Base-by-base conservation (phyloP, 2,797 vertebrate genomes). In the Amblyopsis hoosieri region DNA sequence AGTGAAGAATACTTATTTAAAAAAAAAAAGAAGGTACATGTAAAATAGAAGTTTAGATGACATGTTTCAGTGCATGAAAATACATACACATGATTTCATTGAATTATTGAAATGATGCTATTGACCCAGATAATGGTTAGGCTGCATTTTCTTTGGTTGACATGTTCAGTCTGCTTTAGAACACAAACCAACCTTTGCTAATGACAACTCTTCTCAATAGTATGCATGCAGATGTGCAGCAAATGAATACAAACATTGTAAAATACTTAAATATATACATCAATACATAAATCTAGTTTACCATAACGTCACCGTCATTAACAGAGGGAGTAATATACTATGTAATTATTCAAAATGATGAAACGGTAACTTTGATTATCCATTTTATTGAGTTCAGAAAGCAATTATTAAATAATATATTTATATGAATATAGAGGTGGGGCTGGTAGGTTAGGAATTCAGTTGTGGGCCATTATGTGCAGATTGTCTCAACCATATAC, bases 61-160 rank as follows among this genome's bases (percentile, higher is more conserved):
- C 23, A 29, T 29, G 23, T 29, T 29, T 29, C 23, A 29, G 23
- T 29, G 23, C 23, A 29, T 29, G 23, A 29, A 29, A 29, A 29
- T 29, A 29, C 23, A 29, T 29, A 29, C 23, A 29, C 23, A 4
- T 29, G 23, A 3, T 29, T 29, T 29, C 3, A 29, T 29, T 29
- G 23, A 29, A 4, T 29, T 29, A 29, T 29, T 29, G 23, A 29
- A 29, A 29, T 80, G 69, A 70, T 29, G 59, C 69, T 74, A 74
- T 81, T 76, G 23, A 86, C 81, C 80, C 67, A 71, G 66, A 79
- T 29, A 79, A 78, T 59, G 45, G 58, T 71, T 69, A 13, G 33
- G 69, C 62, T 74, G 71, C 58, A 72, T 84, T 73, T 69, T 64
- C 57, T 70, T 66, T 77, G 60, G 58, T 74, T 80, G 67, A 82